These are phyloP conservation scores for Calameuta idolon DNA, from an alignment of 2,888 invertebrate species.

Conservation along the genomic window DNA sequence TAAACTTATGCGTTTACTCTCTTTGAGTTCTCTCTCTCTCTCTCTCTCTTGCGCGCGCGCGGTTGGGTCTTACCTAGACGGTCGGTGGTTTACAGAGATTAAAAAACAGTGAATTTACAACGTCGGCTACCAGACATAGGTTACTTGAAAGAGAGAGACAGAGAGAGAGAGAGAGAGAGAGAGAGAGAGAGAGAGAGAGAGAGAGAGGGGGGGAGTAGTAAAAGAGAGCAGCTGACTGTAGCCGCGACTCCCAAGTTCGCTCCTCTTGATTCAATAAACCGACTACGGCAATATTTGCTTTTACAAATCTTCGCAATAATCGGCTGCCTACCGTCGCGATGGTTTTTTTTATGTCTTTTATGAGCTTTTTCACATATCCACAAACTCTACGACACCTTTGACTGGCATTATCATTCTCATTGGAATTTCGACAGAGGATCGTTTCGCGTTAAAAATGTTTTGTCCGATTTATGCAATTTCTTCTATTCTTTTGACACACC, in stretches of 20 bases:
- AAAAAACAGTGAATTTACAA: constrained; percentile 56
- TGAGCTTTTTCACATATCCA: not conserved
- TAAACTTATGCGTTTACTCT: not conserved
- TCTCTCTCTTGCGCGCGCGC: not conserved
- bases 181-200: too few relatives aligned
- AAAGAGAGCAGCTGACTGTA: not conserved
- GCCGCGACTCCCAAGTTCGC: not conserved
- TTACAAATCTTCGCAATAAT: constrained; percentile 5
- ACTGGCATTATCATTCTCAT: not conserved
- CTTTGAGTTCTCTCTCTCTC: constrained; percentile 10
- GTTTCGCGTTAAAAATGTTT: not conserved
- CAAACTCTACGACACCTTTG: not conserved
- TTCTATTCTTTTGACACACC: not conserved
- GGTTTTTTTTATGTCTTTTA: not conserved
- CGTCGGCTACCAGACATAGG: constrained; percentile 42
- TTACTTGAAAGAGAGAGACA: not conserved
- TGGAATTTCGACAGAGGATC: too few relatives aligned
- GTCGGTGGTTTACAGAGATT: constrained; percentile 53
- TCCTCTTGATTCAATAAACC: constrained; percentile 46
- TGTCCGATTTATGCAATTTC: not conserved
- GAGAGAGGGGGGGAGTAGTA: not conserved
- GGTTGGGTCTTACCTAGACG: not conserved
- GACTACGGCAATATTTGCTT: constrained; percentile 39
- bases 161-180: too few relatives aligned
- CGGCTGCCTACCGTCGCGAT: not conserved